Evolutionary conservation across 1,140 invertebrate species (phyloP).

Genomic region (Riptortus pedestris): DNA sequence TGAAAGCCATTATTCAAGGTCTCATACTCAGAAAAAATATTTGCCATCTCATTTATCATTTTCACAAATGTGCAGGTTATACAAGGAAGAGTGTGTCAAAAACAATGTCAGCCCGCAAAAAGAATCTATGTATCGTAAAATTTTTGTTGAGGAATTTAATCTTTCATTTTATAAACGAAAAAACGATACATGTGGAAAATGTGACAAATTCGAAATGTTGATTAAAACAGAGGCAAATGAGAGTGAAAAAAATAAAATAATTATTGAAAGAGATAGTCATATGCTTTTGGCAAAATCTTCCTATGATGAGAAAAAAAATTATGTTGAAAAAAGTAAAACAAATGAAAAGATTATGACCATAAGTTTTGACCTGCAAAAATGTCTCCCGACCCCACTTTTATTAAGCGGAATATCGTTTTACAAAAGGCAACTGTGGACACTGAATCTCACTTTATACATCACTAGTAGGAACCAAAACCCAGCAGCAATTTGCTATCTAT

Average conservation of each 20-base stretch:
- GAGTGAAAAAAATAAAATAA: neutral
- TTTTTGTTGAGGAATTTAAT: neutral
- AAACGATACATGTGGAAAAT: too few relatives aligned
- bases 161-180: neutral
- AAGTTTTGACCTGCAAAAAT: too few relatives aligned
- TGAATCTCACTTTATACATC: neutral
- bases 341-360: too few relatives aligned
- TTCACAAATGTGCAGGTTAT: neutral
- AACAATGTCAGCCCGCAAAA: neutral
- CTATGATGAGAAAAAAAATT: neutral
- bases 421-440: neutral
- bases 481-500: neutral
- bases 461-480: neutral
- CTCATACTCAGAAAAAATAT: neutral
- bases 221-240: neutral
- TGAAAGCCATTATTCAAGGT: neutral
- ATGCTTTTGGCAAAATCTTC: neutral
- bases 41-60: neutral
- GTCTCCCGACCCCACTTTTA: too few relatives aligned
- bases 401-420: too few relatives aligned
- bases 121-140: neutral
- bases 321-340: neutral
- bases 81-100: neutral
- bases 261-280: neutral
- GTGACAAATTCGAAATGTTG: neutral